Conservation (phyloP, 1,140 invertebrate species). For the Papilio polytes region DNA sequence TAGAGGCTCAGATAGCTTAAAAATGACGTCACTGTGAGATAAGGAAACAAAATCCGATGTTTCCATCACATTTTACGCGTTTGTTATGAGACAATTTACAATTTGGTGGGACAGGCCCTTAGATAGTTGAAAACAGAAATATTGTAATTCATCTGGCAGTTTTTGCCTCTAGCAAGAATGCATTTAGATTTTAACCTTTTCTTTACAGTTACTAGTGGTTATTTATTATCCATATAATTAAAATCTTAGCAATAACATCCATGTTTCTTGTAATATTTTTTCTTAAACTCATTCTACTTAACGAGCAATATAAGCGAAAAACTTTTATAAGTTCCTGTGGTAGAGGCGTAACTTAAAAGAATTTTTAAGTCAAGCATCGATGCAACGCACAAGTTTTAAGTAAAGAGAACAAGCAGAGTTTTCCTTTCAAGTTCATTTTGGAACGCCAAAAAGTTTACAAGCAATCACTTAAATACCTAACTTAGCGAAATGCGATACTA, state of each 20-base stretch:
- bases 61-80: too few relatives aligned
- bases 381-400: conserved; percentile 45
- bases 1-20: too few relatives aligned
- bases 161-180: too few relatives aligned
- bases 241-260: not conserved
- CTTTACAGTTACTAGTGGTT: too few relatives aligned
- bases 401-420: conserved; percentile 34
- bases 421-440: conserved; percentile 37
- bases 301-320: conserved; percentile 24
- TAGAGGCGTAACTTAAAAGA: conserved; percentile 49
- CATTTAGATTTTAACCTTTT: too few relatives aligned
- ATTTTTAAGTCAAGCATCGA: conserved; percentile 52
- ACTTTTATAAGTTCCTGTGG: conserved; percentile 47
- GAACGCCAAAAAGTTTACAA: conserved; percentile 29
- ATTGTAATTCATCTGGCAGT: too few relatives aligned
- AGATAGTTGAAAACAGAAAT: too few relatives aligned
- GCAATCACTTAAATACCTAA: conserved; percentile 25
- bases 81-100: too few relatives aligned
- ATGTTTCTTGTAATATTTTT: not conserved
- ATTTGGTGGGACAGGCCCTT: too few relatives aligned
- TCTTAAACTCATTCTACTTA: conserved; percentile 15
- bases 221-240: too few relatives aligned
- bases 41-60: too few relatives aligned
- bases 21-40: too few relatives aligned
- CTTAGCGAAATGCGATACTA: conserved; percentile 13